Evolutionary conservation across 2,113 vertebrate species (phyloP), one percentile per base, ranked within the genome.

Genomic region (Equus przewalskii): DNA sequence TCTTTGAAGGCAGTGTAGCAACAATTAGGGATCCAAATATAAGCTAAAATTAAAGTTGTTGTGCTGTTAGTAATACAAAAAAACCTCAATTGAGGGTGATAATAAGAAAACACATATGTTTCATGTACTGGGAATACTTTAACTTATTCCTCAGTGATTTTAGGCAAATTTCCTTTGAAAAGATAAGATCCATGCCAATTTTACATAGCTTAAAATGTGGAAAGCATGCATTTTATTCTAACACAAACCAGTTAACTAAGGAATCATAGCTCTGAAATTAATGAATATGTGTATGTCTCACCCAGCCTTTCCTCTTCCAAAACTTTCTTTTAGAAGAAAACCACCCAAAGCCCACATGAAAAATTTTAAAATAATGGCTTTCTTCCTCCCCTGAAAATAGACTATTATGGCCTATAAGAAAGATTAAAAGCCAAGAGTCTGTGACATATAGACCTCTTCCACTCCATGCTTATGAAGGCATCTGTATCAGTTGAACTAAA

Each of bases 41-140:
- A 96, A 89, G 28, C 82, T 92, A 76, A 80, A 85, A 78, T 76
- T 60, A 84, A 89, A 69, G 76, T 51, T 69, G 22, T 60, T 69
- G 6, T 28, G 12, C n/a, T 64, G n/a, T 13, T 95, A 51, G 16
- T 70, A 70, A 86, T 72, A 56, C 15, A 7, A 85, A 75, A 73
- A 89, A 90, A 18, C 18, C 22, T 82, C 60, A 89, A 81, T 14
- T 65, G 89, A 94, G 9, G 16, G 22, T 33, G 36, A 82, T 70
- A 56, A 82, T 89, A 30, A 83, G 94, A 75, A 56, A 78, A 67
- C 10, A 81, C n/a, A 70, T 67, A 36, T 78, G 19, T 58, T 82
- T 9, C 8, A 67, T 41, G 30, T 67, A 51, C 8, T 73, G 60
- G 46, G 46, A 78, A 22, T 87, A 64, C 82, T 94, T 90, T 65